These are phyloP conservation scores for Desmodus rotundus DNA, from an alignment of 2,113 vertebrate species.

Conservation along the genomic window DNA sequence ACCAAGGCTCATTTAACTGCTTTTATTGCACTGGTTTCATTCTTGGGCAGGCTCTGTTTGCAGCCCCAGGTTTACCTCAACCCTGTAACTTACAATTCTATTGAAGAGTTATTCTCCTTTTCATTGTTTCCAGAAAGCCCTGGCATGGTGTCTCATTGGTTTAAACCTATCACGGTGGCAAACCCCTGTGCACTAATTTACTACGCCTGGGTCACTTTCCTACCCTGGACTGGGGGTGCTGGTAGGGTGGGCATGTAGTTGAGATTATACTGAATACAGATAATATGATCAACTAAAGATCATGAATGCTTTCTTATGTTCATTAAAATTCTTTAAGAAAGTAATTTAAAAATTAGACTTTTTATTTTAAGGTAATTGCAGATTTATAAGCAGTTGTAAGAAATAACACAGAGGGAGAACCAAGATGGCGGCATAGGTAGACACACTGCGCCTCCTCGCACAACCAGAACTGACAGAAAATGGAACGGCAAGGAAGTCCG, in stretches of 20 bases:
- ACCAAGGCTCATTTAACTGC: not conserved
- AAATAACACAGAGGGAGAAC: not conserved
- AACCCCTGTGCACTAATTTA: not conserved
- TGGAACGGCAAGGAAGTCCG: no score
- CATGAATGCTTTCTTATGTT: not conserved
- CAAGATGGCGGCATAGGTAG: no score
- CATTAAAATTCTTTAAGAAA: constrained; percentile 4
- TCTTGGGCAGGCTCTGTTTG: not conserved
- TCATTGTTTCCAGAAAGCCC: not conserved
- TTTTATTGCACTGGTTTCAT: not conserved
- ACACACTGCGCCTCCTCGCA: no score
- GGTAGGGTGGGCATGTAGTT: not conserved
- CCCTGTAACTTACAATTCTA: not conserved
- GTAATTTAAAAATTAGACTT: not conserved
- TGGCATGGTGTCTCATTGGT: not conserved
- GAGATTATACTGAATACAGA: not conserved
- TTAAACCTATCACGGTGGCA: not conserved
- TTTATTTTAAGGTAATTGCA: not conserved
- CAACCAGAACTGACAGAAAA: no score
- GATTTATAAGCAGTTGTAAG: not conserved
- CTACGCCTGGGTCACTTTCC: not conserved
- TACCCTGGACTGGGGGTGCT: not conserved
- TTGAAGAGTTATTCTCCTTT: not conserved
- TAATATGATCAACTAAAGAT: not conserved
- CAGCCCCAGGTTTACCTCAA: not conserved